Evolutionary conservation across 2,888 invertebrate species (phyloP), one percentile per base, ranked within the genome.

Genomic region (Drosophila macrospina): DNA sequence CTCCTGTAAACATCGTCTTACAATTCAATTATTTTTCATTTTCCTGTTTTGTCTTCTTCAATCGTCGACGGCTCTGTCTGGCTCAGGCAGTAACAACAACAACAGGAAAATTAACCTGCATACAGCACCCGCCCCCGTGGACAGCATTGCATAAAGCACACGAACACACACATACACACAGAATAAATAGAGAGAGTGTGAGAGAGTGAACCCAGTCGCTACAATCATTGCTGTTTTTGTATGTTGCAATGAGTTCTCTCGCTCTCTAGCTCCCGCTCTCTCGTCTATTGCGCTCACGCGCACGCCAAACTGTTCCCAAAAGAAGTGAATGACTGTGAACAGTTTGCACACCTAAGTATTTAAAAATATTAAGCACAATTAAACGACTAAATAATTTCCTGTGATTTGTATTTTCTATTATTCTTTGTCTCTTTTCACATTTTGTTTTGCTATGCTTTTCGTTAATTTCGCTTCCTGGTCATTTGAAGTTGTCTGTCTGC

Each of bases 11-110:
- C 68, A 74, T 55, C 72, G 80, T 67, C 86, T 74, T 89, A 88
- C 88, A 85, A 85, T 85, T 85, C 89, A 85, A 85, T 85, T 89
- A 85, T 89, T 88, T 85, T 89, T 79, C 77, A 82, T 85, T 85
- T 89, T 88, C 86, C 86, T 89, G 86, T 79, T 88, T 81, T 82
- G 77, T 88, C 86, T 88, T 79, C 74, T 85, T 87, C 67, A 81
- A 79, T 74, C 75, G 76, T 79, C 67, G 75, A 47, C 65, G 42
- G 32, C 63, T 37, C 66, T 78, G 67, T 82, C 79, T 70, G 69
- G 69, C 63, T 77, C 62, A 65, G 61, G 42, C 69, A 57, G 37
- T 59, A 69, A n/a, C 55, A 69, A 37, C 61, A 78, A 60, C 66
- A 63, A 41, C 74, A 69, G 42, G 47, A 71, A 71, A 87, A 81